These are phyloP conservation scores for Sylvicola cinctus DNA, from an alignment of 2,888 invertebrate species.

Conservation along the genomic window DNA sequence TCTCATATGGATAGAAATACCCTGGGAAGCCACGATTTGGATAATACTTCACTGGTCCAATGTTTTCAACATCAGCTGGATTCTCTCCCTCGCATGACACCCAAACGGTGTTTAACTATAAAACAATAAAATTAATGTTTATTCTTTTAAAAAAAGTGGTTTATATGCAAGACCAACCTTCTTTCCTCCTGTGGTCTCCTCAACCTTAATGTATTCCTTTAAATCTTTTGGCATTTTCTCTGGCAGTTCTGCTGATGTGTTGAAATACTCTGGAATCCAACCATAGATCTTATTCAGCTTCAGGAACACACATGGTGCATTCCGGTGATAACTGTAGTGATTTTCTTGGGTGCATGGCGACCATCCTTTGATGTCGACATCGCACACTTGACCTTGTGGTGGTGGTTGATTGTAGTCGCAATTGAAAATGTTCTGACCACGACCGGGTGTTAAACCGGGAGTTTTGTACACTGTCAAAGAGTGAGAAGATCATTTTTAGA, in stretches of 20 bases:
- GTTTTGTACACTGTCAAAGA: slow-evolving; percentile 61
- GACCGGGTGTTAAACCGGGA: slow-evolving; percentile 47
- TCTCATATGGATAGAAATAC: slow-evolving; percentile 75
- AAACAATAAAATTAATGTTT: slow-evolving; percentile 11
- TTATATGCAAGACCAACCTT: slow-evolving; percentile 16
- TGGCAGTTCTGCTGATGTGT: slow-evolving; percentile 47
- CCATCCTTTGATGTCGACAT: slow-evolving; percentile 66
- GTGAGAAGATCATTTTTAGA: too few relatives aligned
- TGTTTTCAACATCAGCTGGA: slow-evolving; percentile 77
- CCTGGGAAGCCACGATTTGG: slow-evolving; percentile 72
- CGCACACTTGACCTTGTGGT: slow-evolving; percentile 59
- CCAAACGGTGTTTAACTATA: slow-evolving; percentile 66
- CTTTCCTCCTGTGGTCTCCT: slow-evolving; percentile 25
- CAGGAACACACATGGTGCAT: slow-evolving; percentile 83
- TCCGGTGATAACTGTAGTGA: slow-evolving; percentile 74
- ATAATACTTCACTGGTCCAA: slow-evolving; percentile 64
- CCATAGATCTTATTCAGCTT: slow-evolving; percentile 90
- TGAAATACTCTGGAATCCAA: slow-evolving; percentile 71
- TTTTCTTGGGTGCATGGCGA: slow-evolving; percentile 64
- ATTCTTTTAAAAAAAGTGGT: not conserved
- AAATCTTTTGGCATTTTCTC: slow-evolving; percentile 50
- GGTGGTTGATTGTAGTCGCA: slow-evolving; percentile 54
- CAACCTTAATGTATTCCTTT: slow-evolving; percentile 43
- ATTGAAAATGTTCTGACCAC: slow-evolving; percentile 53
- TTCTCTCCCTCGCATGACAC: slow-evolving; percentile 88